Evolutionary conservation across 2,797 vertebrate species (phyloP), one percentile per base, ranked within the genome.

Genomic region (Hoplostethus mediterraneus): DNA sequence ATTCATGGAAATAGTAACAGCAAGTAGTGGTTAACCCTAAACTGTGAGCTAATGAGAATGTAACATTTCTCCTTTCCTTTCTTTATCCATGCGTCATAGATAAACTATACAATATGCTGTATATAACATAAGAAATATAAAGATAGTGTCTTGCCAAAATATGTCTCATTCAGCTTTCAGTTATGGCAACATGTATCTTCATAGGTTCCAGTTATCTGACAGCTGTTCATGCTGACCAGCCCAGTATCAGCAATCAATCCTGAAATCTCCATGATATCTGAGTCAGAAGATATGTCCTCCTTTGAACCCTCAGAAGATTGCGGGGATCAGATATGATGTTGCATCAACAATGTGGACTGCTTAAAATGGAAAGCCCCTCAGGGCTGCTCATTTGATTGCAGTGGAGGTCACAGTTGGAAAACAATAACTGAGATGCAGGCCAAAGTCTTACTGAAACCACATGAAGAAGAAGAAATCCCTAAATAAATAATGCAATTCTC

Each of bases 391-490:
- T 65, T 52, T 65, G 54, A 73, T 56, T 73, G 54, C 62, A 68
- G 56, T 25, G 45, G 48, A 52, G 69, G 70, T 63, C 63, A 14
- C 44, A 67, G 36, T 17, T 65, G 63, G 66, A 73, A 33, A 73
- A 79, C 31, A 70, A 80, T 60, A 52, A 71, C 54, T 40, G 31
- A 78, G 53, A 71, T 69, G 61, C 68, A 54, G 31, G 47, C 63
- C 64, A 76, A 49, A 68, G 76, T 71, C 65, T 63, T 53, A 76
- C 61, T 59, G 8, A 64, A 76, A 81, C 73, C 57, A 76, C 45
- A 38, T 68, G 58, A 77, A 56, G 54, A 17, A 66, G 21, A 21
- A 47, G 17, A 81, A 75, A 70, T 67, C 53, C 47, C 53, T 14
- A 25, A 57, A 55, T 64, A 63, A 49, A 77, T 40, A 64, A 59